phyloP scores from a whole-genome alignment of 2,888 invertebrate genomes.

The Argyresthia albistria region DNA sequence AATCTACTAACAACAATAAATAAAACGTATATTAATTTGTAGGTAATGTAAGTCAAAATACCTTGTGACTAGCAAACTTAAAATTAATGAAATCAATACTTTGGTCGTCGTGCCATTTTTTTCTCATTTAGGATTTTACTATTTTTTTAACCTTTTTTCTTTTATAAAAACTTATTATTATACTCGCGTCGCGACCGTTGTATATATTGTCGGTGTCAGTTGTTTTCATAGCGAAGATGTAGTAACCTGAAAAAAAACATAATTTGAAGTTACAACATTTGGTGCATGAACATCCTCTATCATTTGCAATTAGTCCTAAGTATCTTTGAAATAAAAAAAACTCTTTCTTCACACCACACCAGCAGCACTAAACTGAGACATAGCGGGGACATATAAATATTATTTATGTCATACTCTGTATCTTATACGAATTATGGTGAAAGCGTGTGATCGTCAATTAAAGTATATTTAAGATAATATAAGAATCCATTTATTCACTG shows the following conservation, averaged over 20 bases:
- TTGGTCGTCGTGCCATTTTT: conserved; percentile 73
- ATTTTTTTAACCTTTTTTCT: conserved; percentile 48
- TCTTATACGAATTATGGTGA: too few relatives aligned
- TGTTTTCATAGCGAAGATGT: conserved; percentile 19
- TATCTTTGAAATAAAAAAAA: too few relatives aligned
- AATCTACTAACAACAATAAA: neutral
- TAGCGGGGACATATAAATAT: too few relatives aligned
- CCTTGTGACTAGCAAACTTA: conserved; percentile 52
- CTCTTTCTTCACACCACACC: too few relatives aligned
- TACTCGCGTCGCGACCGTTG: conserved; percentile 24
- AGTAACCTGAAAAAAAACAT: conserved; percentile 33
- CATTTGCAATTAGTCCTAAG: too few relatives aligned
- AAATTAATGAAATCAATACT: conserved; percentile 48
- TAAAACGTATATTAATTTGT: neutral
- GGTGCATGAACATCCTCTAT: too few relatives aligned
- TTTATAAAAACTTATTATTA: conserved; percentile 22
- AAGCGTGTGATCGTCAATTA: too few relatives aligned
- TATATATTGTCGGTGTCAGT: conserved; percentile 64
- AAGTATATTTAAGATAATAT: too few relatives aligned
- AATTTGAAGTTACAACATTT: neutral
- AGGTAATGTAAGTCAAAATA: neutral
- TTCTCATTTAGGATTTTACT: conserved; percentile 49
- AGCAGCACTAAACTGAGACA: too few relatives aligned
- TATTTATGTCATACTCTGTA: too few relatives aligned
- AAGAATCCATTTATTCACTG: too few relatives aligned